Evolutionary conservation across 1,140 invertebrate species (phyloP).

Genomic region (Pseudomyrmex flavicornis): DNA sequence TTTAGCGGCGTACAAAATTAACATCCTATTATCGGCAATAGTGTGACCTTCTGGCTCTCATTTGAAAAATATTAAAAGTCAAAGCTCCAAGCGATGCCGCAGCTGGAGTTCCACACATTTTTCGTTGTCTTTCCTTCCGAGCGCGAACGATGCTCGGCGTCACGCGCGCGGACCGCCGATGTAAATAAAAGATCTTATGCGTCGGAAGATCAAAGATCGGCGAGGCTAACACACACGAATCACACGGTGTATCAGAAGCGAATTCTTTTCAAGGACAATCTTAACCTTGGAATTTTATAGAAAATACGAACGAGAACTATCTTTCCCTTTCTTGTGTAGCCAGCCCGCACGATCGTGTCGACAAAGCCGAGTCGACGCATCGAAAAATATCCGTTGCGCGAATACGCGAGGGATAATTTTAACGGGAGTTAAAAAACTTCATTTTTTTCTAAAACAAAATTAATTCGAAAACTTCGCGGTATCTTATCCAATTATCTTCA

Average conservation of each 20-base stretch:
- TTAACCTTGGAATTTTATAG: not conserved
- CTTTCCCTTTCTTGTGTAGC: not conserved
- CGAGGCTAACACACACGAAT: conserved; percentile 6
- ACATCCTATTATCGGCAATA: conserved; percentile 21
- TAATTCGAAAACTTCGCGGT: no score
- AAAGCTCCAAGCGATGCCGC: not conserved
- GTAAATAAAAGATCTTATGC: conserved; percentile 48
- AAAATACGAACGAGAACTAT: conserved; percentile 23
- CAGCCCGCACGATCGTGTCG: not conserved
- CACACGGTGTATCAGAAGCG: conserved; percentile 7
- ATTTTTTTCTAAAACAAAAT: no score
- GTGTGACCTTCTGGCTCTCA: not conserved
- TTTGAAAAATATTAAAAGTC: conserved; percentile 13
- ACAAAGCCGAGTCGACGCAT: conserved; percentile 29
- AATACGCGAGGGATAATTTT: not conserved
- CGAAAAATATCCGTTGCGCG: not conserved
- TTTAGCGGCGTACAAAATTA: conserved; percentile 38
- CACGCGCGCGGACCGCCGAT: conserved; percentile 12
- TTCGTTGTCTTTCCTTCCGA: not conserved
- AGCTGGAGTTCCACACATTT: conserved; percentile 4
- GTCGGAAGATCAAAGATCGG: conserved; percentile 11
- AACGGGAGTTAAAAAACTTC: no score
- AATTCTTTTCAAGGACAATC: not conserved
- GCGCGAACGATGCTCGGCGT: not conserved
- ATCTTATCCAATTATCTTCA: not conserved